Percentiles rank a stretch among this genome's conserved stretches.
Conservation (phyloP, 2,888 invertebrate species). For the Ormyrus nitidulus region DNA sequence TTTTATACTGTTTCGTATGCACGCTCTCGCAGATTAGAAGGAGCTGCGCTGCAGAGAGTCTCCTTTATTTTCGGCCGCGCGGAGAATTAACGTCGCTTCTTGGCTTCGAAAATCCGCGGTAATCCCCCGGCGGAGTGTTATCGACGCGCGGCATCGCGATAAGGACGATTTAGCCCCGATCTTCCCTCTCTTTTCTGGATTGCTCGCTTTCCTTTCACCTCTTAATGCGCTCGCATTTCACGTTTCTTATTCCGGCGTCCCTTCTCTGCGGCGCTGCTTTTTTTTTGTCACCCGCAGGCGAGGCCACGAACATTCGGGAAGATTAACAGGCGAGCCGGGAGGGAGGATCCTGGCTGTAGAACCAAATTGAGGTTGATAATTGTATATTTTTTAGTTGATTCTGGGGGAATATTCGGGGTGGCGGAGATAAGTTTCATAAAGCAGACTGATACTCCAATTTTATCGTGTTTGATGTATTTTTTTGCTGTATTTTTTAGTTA, state of each 20-base stretch:
- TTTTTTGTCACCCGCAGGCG: slow-evolving; percentile 5
- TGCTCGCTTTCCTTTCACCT: not conserved
- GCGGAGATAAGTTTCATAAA: too few relatives aligned
- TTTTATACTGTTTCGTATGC: not conserved
- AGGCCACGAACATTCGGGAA: not conserved
- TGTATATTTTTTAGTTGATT: not conserved
- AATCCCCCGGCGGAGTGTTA: slow-evolving; percentile 27
- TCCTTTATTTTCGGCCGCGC: slow-evolving; percentile 27
- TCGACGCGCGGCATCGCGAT: slow-evolving; percentile 41
- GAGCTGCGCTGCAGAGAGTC: not conserved
- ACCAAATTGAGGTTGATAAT: slow-evolving; percentile 14
- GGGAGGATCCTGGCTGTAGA: not conserved
- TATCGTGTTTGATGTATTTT: too few relatives aligned
- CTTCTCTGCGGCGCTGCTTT: not conserved
- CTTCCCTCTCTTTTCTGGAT: slow-evolving; percentile 6
- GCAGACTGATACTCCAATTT: too few relatives aligned
- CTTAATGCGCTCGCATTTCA: slow-evolving; percentile 40
- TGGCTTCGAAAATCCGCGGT: slow-evolving; percentile 26
- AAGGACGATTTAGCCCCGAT: slow-evolving; percentile 34
- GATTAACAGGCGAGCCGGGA: not conserved
- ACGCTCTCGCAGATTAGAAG: slow-evolving; percentile 18
- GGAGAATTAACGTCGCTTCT: slow-evolving; percentile 35
- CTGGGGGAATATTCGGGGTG: too few relatives aligned
- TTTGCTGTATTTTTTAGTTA: too few relatives aligned
- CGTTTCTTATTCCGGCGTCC: slow-evolving; percentile 21